Conservation (phyloP, 2,113 vertebrate genomes). For the Syngnathus scovelli region DNA sequence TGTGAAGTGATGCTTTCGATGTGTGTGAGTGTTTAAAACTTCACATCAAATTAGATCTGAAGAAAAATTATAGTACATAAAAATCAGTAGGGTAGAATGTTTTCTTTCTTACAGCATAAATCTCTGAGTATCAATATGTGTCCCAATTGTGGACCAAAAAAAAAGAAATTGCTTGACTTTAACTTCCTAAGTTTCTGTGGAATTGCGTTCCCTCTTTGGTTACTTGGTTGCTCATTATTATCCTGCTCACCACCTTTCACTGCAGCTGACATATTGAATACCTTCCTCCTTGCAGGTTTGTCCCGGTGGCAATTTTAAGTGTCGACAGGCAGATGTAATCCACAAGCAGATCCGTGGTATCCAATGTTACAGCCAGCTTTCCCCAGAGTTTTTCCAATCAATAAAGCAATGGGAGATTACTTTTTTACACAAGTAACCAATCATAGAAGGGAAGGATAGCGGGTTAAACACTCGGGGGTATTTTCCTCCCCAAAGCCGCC, state of each 20-base stretch:
- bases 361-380: constrained; percentile 41
- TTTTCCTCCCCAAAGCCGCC: constrained; percentile 17
- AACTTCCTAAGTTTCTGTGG: constrained; percentile 25
- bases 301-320: constrained; percentile 54
- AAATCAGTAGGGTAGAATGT: neutral
- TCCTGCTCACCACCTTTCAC: constrained; percentile 42
- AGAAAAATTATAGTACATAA: neutral
- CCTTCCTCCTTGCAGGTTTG: constrained; percentile 44
- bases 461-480: constrained; percentile 28
- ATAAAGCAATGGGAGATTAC: constrained; percentile 55
- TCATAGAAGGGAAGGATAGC: constrained; percentile 17
- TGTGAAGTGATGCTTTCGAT: neutral
- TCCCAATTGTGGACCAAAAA: constrained; percentile 25
- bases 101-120: neutral
- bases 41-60: neutral
- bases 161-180: constrained; percentile 46
- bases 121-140: neutral
- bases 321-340: constrained; percentile 58
- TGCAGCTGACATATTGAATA: constrained; percentile 55
- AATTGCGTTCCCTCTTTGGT: constrained; percentile 17
- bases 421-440: constrained; percentile 46
- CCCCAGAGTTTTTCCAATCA: constrained; percentile 50
- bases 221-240: constrained; percentile 41
- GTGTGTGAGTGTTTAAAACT: neutral
- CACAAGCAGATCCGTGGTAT: constrained; percentile 50